Conservation (phyloP, 2,888 invertebrate genomes). For the Dendrolimus houi region DNA sequence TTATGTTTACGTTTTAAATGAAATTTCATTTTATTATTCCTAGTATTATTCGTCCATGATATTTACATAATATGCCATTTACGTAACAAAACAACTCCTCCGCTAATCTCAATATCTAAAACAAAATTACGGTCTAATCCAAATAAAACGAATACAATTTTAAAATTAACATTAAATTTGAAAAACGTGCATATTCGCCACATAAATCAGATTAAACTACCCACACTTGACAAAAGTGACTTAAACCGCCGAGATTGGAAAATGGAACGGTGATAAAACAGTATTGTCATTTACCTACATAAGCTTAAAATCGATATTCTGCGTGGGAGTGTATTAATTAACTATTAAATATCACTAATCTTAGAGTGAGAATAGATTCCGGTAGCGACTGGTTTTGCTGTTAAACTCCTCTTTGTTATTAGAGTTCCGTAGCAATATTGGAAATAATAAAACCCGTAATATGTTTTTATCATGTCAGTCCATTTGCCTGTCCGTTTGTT, state of each 20-base stretch:
- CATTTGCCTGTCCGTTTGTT: too few species aligned
- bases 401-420: too few species aligned
- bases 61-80: too few species aligned
- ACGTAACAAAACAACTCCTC: not conserved
- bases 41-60: too few species aligned
- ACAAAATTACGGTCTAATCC: conserved; percentile 18
- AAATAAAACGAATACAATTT: conserved; percentile 10
- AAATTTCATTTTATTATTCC: too few species aligned
- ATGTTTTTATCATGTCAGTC: too few species aligned
- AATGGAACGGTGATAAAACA: not conserved
- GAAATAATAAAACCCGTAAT: too few species aligned
- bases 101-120: conserved; percentile 11
- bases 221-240: not conserved
- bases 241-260: not conserved
- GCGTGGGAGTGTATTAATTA: not conserved
- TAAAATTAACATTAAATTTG: not conserved
- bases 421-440: too few species aligned
- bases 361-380: not conserved
- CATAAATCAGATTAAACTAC: not conserved
- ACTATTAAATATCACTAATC: not conserved
- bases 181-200: not conserved
- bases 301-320: not conserved
- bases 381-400: not conserved
- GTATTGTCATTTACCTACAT: not conserved
- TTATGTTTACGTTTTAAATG: too few species aligned